Base-by-base conservation (phyloP, 2,797 vertebrate species). In the Clamator glandarius region DNA sequence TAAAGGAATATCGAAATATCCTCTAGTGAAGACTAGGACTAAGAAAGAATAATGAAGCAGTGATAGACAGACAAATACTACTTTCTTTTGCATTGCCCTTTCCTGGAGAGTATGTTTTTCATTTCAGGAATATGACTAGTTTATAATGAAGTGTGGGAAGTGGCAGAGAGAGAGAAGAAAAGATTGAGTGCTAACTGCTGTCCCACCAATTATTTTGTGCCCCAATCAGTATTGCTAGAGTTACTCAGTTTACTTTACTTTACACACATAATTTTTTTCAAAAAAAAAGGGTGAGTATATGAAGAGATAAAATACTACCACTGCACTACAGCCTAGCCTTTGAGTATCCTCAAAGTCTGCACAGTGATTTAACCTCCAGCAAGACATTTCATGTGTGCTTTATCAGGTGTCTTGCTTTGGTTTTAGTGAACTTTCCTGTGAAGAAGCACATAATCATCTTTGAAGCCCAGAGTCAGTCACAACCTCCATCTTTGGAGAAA, bases 361-460 rank as follows among this genome's bases (percentile, higher is more conserved):
- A 57, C 51, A 66, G 35, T 61, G 52, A 91, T 87, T 84, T 84
- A 93, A 83, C 46, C 66, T 89, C 52, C 51, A 79, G 21, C 12
- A 91, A 92, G 61, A 80, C 41, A 75, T 42, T 87, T 81, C 52
- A 19, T 21, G 8, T 57, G 82, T 90, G 63, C 91, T 91, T 89
- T 85, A 85, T 81, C 76, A 85, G 36, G 25, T 26, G 70, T 31
- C 42, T 93, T 89, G 46, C 39, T 89, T 84, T 64, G 33, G 10
- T 46, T 94, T 92, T 52, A 78, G 88, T 51, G 66, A 88, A 77
- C 36, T 59, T 92, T 58, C 35, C 55, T 78, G 41, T 44, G 33
- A 86, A 36, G 31, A 6, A 90, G 55, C 4, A 39, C 9, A 6
- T 31, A 82, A 91, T 57, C 80, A 83, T n/a, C 48, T 86, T 89